Conservation (phyloP, 2,113 vertebrate species). For the Gambusia holbrooki region DNA sequence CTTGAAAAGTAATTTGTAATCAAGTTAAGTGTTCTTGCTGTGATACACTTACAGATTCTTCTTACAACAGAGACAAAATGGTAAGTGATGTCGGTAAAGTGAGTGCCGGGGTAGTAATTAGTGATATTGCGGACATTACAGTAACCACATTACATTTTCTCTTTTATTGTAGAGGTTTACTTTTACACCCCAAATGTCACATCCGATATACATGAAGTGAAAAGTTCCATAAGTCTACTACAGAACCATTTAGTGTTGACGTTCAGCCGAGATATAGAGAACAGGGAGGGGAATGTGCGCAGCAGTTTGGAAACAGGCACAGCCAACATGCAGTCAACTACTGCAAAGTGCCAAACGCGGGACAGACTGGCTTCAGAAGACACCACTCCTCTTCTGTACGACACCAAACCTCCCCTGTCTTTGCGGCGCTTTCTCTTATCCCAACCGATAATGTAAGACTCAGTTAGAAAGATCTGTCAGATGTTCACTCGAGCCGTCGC, state of each 20-base stretch:
- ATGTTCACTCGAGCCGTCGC: conserved; percentile 55
- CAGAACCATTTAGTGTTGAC: conserved; percentile 39
- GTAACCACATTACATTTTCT: background rate
- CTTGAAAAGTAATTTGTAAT: background rate
- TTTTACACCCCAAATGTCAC: background rate
- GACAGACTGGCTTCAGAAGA: conserved; percentile 56
- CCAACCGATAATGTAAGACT: conserved; percentile 73
- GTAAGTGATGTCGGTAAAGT: background rate
- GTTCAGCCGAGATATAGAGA: conserved; percentile 51
- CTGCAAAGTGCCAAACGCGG: conserved; percentile 63
- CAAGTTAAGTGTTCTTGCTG: background rate
- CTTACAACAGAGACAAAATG: background rate
- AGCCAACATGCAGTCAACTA: conserved; percentile 52
- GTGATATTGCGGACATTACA: background rate
- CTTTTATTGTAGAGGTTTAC: background rate
- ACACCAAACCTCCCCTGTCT: conserved; percentile 32
- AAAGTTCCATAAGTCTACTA: conserved; percentile 7
- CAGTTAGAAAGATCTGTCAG: conserved; percentile 54
- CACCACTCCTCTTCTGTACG: conserved; percentile 43
- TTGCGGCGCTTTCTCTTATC: conserved; percentile 54
- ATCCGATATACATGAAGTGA: background rate
- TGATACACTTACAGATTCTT: background rate
- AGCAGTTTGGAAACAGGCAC: conserved; percentile 53
- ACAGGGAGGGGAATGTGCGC: conserved; percentile 60
- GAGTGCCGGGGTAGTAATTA: background rate